A percentile compares a stretch with the other conserved stretches of the same genome.
phyloP scores from a whole-genome alignment of 2,797 vertebrate species.

The Schizopygopsis pylzovi region DNA sequence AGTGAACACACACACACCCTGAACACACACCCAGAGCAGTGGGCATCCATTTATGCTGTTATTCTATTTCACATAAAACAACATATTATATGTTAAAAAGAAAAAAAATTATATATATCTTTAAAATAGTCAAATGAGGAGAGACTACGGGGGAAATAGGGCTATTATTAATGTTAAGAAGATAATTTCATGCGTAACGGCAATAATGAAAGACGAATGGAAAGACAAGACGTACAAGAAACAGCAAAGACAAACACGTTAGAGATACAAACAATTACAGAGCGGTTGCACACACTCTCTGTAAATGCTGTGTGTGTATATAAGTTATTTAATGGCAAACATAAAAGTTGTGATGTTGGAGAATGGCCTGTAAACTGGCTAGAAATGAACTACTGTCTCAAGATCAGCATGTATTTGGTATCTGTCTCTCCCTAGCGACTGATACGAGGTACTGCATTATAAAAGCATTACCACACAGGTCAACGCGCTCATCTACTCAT shows the following conservation, averaged over 20 bases:
- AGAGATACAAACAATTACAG: neutral
- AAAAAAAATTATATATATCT: neutral
- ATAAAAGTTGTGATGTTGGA: neutral
- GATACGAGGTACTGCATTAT: neutral
- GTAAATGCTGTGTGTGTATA: too few species aligned
- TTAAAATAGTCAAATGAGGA: neutral
- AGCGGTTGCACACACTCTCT: too few species aligned
- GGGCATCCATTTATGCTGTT: too few species aligned
- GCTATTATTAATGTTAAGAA: neutral
- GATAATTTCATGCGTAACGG: neutral
- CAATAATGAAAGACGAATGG: neutral
- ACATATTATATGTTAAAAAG: neutral
- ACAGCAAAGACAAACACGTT: neutral
- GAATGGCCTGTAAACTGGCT: too few species aligned
- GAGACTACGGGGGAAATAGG: neutral
- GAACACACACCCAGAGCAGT: too few species aligned
- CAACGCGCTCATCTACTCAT: neutral
- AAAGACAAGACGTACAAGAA: neutral
- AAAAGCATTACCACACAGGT: neutral
- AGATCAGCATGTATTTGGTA: neutral
- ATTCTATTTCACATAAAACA: conserved; percentile 3
- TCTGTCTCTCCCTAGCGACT: conserved; percentile 19
- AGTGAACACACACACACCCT: too few species aligned
- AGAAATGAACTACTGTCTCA: neutral
- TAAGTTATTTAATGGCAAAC: neutral